Conservation (phyloP, 2,888 invertebrate species). For the Andrena bicolor region DNA sequence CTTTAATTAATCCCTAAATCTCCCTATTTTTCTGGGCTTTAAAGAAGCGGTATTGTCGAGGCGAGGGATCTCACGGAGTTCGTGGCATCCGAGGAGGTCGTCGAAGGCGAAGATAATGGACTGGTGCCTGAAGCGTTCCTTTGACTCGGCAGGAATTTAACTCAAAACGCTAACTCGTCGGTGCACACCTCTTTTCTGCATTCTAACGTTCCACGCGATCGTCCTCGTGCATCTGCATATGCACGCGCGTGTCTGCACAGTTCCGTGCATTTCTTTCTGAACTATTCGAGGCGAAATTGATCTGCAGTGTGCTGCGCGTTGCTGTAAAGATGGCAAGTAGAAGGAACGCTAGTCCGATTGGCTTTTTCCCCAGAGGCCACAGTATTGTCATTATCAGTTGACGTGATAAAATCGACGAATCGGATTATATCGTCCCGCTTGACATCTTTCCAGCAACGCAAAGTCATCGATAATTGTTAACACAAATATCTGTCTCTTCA, state of each 20-base stretch:
- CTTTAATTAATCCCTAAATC: too few relatives aligned
- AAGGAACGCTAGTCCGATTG: too few relatives aligned
- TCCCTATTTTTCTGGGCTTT: slow-evolving; percentile 6
- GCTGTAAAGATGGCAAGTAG: not conserved
- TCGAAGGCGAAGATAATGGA: slow-evolving; percentile 55
- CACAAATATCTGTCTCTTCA: too few relatives aligned
- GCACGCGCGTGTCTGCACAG: slow-evolving; percentile 27
- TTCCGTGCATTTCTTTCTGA: slow-evolving; percentile 19
- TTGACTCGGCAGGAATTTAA: slow-evolving; percentile 75
- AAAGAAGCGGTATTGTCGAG: slow-evolving; percentile 12
- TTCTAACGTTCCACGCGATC: slow-evolving; percentile 69
- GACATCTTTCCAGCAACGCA: too few relatives aligned
- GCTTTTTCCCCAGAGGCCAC: too few relatives aligned
- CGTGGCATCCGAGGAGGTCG: slow-evolving; percentile 40
- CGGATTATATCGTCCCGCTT: too few relatives aligned
- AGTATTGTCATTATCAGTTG: too few relatives aligned
- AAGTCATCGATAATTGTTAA: too few relatives aligned
- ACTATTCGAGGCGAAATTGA: not conserved
- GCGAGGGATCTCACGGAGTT: slow-evolving; percentile 13
- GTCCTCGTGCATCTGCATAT: slow-evolving; percentile 63
- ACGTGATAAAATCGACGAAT: too few relatives aligned
- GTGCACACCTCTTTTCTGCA: slow-evolving; percentile 76
- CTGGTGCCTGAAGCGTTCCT: slow-evolving; percentile 63
- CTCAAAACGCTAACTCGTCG: slow-evolving; percentile 71
- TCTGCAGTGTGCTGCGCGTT: not conserved